Evolutionary conservation across 2,113 vertebrate genomes (phyloP), one percentile per base, ranked within the genome.

Genomic region (Centropus unirufus): DNA sequence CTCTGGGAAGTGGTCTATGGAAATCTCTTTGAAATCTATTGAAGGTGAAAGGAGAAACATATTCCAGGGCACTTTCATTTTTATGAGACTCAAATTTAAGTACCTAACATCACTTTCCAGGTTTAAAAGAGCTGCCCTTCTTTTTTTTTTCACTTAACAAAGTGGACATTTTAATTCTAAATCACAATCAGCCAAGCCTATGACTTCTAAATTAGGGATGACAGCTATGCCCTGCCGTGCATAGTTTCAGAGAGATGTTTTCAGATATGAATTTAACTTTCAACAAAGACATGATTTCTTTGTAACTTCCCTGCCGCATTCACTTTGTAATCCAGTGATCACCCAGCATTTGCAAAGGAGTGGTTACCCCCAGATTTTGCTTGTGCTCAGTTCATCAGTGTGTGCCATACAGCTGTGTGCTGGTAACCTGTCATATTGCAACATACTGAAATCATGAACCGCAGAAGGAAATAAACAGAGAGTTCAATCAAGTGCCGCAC

Each of bases 91-190:
- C 54, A 44, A 59, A 54, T 87, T 46, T 63, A 81, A 81, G 26
- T 49, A 39, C 54, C 34, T 83, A 46, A 66, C 78, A 94, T 79
- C 34, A 52, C 14, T 52, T 84, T 44, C 40, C 6, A 46, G 14
- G 30, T 82, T 94, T 87, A 42, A 86, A 83, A 76, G 55, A 81
- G 36, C 16, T 66, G 12, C 18, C 34, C 11, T 11, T 51, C n/a
- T 57, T 87, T 62, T 57, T 57, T 46, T 11, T 9, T 49, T 22
- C 19, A 36, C 27, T 58, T 92, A 81, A 55, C 34, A 64, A 94
- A 84, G 46, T 36, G 49, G 87, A 76, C 42, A 72, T 84, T 55
- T 86, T 62, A 75, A 89, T 97, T 87, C 81, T 76, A 80, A 95
- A 79, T 73, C 62, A 44, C 58, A 73, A 55, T 84, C 51, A 75